These are phyloP conservation scores for Polymixis lichenea DNA, from an alignment of 2,888 invertebrate species.

Conservation along the genomic window DNA sequence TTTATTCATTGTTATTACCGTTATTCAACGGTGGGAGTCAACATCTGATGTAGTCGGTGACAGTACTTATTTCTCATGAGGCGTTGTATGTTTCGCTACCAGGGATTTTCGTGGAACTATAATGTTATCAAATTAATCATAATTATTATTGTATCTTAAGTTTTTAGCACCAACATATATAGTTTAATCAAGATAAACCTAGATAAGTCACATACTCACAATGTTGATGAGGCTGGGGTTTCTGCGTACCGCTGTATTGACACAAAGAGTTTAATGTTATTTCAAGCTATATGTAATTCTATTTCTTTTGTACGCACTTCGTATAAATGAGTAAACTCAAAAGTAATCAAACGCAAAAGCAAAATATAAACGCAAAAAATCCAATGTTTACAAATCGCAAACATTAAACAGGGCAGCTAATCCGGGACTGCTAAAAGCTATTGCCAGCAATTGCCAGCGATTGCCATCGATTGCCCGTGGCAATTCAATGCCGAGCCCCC, in stretches of 20 bases:
- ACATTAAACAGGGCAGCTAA: slow-evolving; percentile 41
- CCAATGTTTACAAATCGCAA: slow-evolving; percentile 36
- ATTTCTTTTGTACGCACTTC: background rate
- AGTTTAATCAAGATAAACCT: too few relatives aligned
- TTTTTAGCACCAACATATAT: background rate
- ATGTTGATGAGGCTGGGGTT: background rate
- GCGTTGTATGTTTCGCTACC: background rate
- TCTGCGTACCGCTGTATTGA: background rate
- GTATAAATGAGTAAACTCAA: background rate
- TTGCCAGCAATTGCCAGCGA: slow-evolving; percentile 48
- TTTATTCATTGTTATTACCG: slow-evolving; percentile 58
- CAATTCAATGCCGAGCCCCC: slow-evolving; percentile 42
- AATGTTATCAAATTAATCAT: background rate
- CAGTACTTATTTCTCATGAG: slow-evolving; percentile 32
- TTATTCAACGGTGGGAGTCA: slow-evolving; percentile 19
- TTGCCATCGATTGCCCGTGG: slow-evolving; percentile 50
- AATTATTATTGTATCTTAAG: background rate
- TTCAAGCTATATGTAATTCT: background rate
- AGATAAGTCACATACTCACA: too few relatives aligned
- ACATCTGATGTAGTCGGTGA: slow-evolving; percentile 16
- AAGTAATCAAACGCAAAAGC: background rate
- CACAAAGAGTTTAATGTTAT: background rate
- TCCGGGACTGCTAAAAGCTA: slow-evolving; percentile 41
- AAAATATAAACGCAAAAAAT: slow-evolving; percentile 16
- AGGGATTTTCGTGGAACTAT: background rate